A percentile compares a stretch with the other conserved stretches of the same genome.
phyloP scores from a whole-genome alignment of 1,140 invertebrate genomes.

The Pseudomyrmex sp. region DNA sequence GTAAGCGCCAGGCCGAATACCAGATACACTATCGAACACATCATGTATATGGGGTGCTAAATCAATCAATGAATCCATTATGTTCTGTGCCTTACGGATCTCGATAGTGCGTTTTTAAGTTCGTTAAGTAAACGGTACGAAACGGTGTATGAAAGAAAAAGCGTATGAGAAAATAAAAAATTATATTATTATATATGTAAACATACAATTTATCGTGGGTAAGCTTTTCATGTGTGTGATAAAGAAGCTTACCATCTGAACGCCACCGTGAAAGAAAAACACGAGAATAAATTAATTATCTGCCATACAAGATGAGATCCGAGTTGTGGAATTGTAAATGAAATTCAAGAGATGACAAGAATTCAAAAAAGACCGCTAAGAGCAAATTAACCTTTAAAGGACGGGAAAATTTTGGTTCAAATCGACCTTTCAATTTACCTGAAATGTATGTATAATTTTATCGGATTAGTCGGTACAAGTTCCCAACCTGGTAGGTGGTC shows the following conservation, averaged over 20 bases:
- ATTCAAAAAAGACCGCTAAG: conserved; percentile 61
- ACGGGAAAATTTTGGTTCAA: too few relatives aligned
- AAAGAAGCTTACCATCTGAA: conserved; percentile 81
- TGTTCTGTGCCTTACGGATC: conserved; percentile 34
- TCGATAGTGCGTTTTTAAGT: conserved; percentile 8
- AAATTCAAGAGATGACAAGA: conserved; percentile 14
- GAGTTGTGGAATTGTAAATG: conserved; percentile 13
- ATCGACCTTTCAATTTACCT: too few relatives aligned
- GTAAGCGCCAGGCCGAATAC: conserved; percentile 97
- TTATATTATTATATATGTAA: conserved; percentile 54
- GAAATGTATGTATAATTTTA: too few relatives aligned
- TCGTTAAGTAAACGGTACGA: conserved; percentile 45
- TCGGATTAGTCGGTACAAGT: too few relatives aligned
- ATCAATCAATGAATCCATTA: conserved; percentile 74
- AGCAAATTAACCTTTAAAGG: too few relatives aligned
- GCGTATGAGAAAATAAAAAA: conserved; percentile 58
- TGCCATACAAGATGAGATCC: conserved; percentile 1
- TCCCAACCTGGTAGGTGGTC: too few relatives aligned
- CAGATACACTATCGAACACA: conserved; percentile 96
- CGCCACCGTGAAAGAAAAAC: conserved; percentile 80
- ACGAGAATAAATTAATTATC: conserved; percentile 65
- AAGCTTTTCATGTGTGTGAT: conserved; percentile 18
- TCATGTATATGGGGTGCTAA: conserved; percentile 95
- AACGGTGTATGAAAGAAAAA: conserved; percentile 41
- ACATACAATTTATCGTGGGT: background rate